Percentiles rank a stretch among this genome's conserved stretches.
phyloP scores from a whole-genome alignment of 2,888 invertebrate species.

The Hypselothyrea guttata region DNA sequence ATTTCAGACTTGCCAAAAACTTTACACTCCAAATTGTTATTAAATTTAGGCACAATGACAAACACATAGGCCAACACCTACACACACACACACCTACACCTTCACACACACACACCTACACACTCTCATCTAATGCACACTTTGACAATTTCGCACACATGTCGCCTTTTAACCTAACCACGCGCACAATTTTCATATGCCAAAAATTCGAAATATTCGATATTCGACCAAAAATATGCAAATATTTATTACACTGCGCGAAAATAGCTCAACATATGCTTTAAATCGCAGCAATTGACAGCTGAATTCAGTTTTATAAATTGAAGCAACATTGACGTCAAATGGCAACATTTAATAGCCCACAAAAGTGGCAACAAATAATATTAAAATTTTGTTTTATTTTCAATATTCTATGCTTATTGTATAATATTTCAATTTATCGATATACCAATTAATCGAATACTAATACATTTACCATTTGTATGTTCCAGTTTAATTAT shows the following conservation, averaged over 20 bases:
- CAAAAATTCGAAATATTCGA: constrained; percentile 68
- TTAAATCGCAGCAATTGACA: neutral
- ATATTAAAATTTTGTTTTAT: no score
- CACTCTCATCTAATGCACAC: no score
- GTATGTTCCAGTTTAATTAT: no score
- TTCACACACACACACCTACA: constrained; percentile 9
- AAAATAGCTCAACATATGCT: constrained; percentile 6
- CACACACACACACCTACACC: constrained; percentile 4
- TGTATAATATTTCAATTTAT: no score
- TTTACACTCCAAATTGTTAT: constrained; percentile 58
- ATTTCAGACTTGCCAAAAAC: constrained; percentile 58
- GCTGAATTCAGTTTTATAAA: neutral
- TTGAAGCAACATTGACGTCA: no score
- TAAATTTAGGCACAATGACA: constrained; percentile 53
- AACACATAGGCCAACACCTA: constrained; percentile 9
- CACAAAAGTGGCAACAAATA: no score
- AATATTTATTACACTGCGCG: constrained; percentile 44
- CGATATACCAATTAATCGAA: no score
- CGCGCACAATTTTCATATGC: constrained; percentile 73
- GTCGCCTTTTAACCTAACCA: constrained; percentile 75
- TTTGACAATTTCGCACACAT: constrained; percentile 48
- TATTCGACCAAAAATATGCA: constrained; percentile 60
- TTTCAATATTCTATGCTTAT: no score
- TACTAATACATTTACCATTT: no score
- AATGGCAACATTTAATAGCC: no score